Conservation (phyloP, 2,113 vertebrate genomes). For the Colossoma macropomum region DNA sequence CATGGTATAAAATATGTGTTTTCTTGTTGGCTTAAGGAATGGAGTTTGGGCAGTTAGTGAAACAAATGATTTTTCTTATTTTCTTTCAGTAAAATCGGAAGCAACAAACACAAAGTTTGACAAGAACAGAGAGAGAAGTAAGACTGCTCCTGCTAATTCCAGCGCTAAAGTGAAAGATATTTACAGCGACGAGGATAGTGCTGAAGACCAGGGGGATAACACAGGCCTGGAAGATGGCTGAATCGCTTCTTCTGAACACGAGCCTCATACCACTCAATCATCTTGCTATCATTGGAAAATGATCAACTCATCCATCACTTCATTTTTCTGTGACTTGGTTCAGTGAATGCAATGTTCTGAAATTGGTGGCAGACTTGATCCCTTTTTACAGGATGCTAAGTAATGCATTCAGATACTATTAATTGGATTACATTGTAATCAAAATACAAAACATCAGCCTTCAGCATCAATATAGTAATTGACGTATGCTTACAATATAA, state of each 20-base stretch:
- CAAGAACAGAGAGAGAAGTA: constrained; percentile 86
- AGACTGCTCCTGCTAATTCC: constrained; percentile 82
- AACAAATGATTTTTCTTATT: neutral
- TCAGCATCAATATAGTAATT: neutral
- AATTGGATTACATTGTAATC: constrained; percentile 4
- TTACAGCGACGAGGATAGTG: constrained; percentile 90
- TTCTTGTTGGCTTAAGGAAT: no score
- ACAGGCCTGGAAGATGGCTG: constrained; percentile 80
- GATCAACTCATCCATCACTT: constrained; percentile 44
- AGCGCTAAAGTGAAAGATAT: constrained; percentile 70
- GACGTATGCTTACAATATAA: neutral
- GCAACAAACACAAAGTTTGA: constrained; percentile 86
- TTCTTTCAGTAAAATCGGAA: constrained; percentile 84
- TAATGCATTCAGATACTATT: neutral
- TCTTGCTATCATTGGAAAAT: constrained; percentile 26
- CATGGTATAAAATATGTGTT: no score
- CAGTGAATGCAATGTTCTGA: constrained; percentile 37
- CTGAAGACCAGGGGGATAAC: constrained; percentile 89
- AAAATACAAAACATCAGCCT: neutral
- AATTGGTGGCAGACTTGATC: constrained; percentile 31
- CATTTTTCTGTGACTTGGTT: constrained; percentile 26
- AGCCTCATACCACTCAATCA: constrained; percentile 18
- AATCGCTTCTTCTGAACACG: constrained; percentile 48
- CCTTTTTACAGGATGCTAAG: constrained; percentile 7
- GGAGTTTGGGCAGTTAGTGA: no score